Evolutionary conservation across 1,140 invertebrate species (phyloP), one percentile per base, ranked within the genome.

Genomic region (Plectrocnemia conspersa): DNA sequence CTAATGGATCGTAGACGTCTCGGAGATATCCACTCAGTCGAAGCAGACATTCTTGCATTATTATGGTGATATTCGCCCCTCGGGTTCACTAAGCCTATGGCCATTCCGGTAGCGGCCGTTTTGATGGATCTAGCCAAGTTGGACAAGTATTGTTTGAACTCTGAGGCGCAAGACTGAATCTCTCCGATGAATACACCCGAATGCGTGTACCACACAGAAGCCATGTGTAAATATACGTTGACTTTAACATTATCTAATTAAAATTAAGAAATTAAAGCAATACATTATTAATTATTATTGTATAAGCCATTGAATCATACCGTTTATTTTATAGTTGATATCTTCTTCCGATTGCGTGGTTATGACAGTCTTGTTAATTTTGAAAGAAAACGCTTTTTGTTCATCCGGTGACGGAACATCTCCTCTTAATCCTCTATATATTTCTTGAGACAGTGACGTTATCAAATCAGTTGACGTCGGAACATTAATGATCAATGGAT

Each of bases 131-230:
- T 78, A 3, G 86, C 84, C 44, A 94, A 77, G 63, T 89, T 85
- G 22, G 85, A 74, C 24, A 84, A 68, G 68, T 82, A 82, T 64
- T 81, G 78, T 63, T 82, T 81, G 66, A 84, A 84, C 71, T 82
- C 79, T 7, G 83, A 82, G 11, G 87, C 82, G 70, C 92, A 96
- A 1, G 86, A 88, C 58, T 83, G 81, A 19, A 97, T 71, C 68
- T 97, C 93, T n/a, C 82, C 79, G 11, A 97, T 76, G 64, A 96
- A 82, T 52, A 85, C 79, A 0, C 89, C 85, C 22, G 88, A 93
- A 71, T 97, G 93, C 1, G 89, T 91, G 70, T 97, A 97, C 78
- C 88, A 93, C 25, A 97, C 85, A 27, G 92, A 94, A 0, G 91
- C 93, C 79, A 97, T 86, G 52, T 85, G 79, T 44, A 96, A 73